A percentile compares a stretch with the other conserved stretches of the same genome.
Evolutionary conservation across 2,113 vertebrate species (phyloP).

Genomic region (Procavia capensis): DNA sequence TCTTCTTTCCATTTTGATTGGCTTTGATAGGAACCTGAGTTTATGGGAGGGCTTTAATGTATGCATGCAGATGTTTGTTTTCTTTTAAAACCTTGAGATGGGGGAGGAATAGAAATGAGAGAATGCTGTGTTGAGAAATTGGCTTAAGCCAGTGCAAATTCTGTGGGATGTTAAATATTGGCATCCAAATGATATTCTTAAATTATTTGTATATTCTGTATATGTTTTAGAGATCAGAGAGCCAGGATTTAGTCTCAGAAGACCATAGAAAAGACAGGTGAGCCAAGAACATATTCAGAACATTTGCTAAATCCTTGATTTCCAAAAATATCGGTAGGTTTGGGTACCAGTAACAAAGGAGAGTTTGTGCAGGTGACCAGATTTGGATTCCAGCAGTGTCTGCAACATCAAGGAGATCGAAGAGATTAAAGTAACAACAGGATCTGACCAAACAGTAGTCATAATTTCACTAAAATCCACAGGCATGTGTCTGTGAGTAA

Average conservation of each 20-base stretch:
- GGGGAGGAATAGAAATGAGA: conserved; percentile 57
- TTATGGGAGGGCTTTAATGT: conserved; percentile 71
- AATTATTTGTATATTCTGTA: conserved; percentile 53
- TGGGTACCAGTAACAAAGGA: not conserved
- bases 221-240: conserved; percentile 50
- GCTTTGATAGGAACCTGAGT: conserved; percentile 82
- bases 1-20: conserved; percentile 76
- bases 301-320: conserved; percentile 36
- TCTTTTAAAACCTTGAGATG: conserved; percentile 67
- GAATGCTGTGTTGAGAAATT: conserved; percentile 64
- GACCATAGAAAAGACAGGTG: not conserved
- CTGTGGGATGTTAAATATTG: conserved; percentile 67
- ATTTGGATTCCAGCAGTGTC: not conserved
- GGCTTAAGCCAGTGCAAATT: conserved; percentile 70
- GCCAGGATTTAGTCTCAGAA: conserved; percentile 39
- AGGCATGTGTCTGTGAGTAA: not conserved
- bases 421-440: not conserved
- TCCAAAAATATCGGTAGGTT: conserved; percentile 22
- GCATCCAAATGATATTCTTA: conserved; percentile 53
- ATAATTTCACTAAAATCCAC: not conserved
- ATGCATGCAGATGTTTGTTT: conserved; percentile 75
- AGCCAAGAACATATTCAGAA: conserved; percentile 64
- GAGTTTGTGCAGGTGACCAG: not conserved
- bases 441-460: not conserved
- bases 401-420: not conserved